A percentile compares a stretch with the other conserved stretches of the same genome.
phyloP scores from a whole-genome alignment of 1,140 invertebrate species.

The Magallana angulata region DNA sequence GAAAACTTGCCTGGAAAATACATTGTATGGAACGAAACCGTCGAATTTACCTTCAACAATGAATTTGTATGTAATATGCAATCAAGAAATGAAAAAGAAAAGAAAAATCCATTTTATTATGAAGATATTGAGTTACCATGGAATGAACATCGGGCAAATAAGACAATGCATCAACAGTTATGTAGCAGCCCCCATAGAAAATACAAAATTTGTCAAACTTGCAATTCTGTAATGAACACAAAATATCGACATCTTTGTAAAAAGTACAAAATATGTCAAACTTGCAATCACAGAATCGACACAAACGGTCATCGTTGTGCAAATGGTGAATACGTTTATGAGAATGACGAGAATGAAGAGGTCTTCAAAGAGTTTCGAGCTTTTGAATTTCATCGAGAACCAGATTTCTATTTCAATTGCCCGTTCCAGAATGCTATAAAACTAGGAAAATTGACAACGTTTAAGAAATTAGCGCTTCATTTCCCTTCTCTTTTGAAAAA shows the following conservation, averaged over 20 bases:
- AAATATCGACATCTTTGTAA: background rate
- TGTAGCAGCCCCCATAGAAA: background rate
- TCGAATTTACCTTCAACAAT: background rate
- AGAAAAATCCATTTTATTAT: conserved; percentile 10
- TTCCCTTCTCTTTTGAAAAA: background rate
- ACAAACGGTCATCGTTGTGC: background rate
- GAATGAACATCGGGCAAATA: background rate
- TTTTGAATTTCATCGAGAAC: conserved; percentile 22
- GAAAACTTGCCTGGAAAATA: background rate
- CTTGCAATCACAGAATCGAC: background rate
- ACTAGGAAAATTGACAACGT: background rate
- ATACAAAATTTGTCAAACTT: conserved; percentile 1
- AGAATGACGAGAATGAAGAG: background rate
- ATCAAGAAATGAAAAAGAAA: background rate
- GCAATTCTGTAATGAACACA: background rate
- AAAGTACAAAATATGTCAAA: background rate
- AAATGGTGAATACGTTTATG: too few relatives aligned
- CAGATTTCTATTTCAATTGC: background rate
- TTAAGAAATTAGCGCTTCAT: conserved; percentile 47
- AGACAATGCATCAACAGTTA: background rate
- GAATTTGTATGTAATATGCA: too few relatives aligned
- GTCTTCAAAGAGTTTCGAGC: background rate
- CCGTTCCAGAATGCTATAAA: conserved; percentile 45
- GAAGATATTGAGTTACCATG: background rate
- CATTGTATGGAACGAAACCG: conserved; percentile 10